phyloP scores from a whole-genome alignment of 2,113 vertebrate species.

The Hiodon tergisus region DNA sequence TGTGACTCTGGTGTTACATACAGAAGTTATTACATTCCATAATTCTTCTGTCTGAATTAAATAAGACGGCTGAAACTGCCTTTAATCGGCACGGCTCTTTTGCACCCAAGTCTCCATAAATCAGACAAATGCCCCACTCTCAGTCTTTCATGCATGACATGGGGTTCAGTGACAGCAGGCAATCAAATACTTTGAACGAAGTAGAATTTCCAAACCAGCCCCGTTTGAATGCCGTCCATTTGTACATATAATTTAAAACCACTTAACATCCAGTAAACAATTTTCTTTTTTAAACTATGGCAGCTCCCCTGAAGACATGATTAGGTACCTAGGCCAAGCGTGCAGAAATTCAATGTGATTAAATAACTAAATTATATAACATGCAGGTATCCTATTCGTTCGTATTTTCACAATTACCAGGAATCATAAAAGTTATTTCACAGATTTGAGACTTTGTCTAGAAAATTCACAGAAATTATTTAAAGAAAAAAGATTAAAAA shows the following conservation, averaged over 20 bases:
- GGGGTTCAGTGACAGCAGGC: neutral
- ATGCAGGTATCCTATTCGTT: too few relatives aligned
- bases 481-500: constrained; percentile 33
- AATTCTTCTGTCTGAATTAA: neutral
- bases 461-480: constrained; percentile 19
- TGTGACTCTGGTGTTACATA: neutral
- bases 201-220: too few relatives aligned
- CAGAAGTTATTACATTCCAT: neutral
- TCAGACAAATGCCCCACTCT: neutral
- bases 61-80: constrained; percentile 1
- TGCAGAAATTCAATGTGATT: too few relatives aligned
- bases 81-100: neutral
- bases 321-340: too few relatives aligned
- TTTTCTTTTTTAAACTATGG: too few relatives aligned
- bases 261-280: too few relatives aligned
- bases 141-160: neutral
- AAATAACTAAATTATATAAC: too few relatives aligned
- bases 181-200: neutral
- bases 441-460: constrained; percentile 16
- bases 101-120: neutral
- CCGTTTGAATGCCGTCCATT: too few relatives aligned
- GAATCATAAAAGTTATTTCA: constrained; percentile 7
- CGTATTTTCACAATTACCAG: too few relatives aligned
- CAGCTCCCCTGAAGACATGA: too few relatives aligned
- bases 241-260: too few relatives aligned